A percentile compares a stretch with the other conserved stretches of the same genome.
phyloP scores from a whole-genome alignment of 2,888 invertebrate genomes.

The Phyllotreta striolata region DNA sequence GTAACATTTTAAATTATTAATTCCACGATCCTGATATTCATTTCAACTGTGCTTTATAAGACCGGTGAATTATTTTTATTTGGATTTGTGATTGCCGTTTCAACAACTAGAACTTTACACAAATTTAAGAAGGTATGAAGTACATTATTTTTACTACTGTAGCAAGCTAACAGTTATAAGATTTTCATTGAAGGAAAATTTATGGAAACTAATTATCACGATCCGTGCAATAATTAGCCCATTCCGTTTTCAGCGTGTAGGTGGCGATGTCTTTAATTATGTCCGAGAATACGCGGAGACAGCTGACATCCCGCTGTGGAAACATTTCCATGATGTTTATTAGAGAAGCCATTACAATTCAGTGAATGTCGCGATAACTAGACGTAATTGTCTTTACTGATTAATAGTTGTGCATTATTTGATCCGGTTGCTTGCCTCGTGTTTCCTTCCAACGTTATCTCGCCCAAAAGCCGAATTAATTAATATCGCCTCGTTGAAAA shows the following conservation, averaged over 20 bases:
- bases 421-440: conserved; percentile 28
- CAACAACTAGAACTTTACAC: no score
- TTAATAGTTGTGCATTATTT: conserved; percentile 51
- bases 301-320: conserved; percentile 18
- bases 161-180: no score
- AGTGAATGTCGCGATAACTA: conserved; percentile 47
- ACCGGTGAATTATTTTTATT: no score
- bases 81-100: no score
- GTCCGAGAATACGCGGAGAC: conserved; percentile 19
- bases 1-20: conserved; percentile 1
- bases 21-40: no score
- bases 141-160: no score
- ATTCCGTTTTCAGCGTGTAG: neutral
- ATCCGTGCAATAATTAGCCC: neutral
- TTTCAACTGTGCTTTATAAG: no score
- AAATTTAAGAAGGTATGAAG: no score
- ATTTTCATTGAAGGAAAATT: no score
- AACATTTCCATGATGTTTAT: conserved; percentile 24
- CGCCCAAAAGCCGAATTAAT: conserved; percentile 2
- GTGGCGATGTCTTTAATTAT: conserved; percentile 20
- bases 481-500: neutral
- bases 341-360: conserved; percentile 35
- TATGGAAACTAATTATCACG: no score
- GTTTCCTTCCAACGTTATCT: conserved; percentile 13
- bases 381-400: conserved; percentile 51